Percentiles rank a stretch among this genome's conserved stretches.
Evolutionary conservation across 1,140 invertebrate species (phyloP).

Genomic region (Meloidogyne hapla): DNA sequence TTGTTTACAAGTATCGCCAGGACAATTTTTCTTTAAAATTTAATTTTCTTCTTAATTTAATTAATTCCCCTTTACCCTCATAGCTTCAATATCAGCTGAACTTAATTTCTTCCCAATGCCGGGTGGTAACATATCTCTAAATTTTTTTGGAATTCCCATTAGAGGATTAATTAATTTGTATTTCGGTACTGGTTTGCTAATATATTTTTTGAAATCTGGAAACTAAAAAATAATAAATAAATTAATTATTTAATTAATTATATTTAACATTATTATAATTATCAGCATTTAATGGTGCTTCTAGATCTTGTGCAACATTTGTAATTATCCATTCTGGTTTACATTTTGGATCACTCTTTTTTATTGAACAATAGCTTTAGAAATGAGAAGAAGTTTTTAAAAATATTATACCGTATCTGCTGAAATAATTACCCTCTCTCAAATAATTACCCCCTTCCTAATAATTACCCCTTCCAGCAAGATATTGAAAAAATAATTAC

Average conservation of each 20-base stretch:
- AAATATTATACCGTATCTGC: no score
- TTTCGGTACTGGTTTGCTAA: not conserved
- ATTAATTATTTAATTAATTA: not conserved
- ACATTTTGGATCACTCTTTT: not conserved
- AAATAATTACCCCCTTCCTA: no score
- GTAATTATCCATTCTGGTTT: not conserved
- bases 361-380: slow-evolving; percentile 12
- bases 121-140: not conserved
- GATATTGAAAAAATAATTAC: no score
- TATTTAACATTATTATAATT: not conserved
- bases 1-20: not conserved
- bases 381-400: no score
- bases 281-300: not conserved
- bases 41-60: no score
- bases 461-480: no score
- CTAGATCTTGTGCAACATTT: not conserved
- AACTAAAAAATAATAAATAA: not conserved
- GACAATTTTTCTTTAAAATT: not conserved
- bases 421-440: no score
- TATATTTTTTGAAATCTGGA: not conserved
- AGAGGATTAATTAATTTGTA: not conserved
- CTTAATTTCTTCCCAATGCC: not conserved
- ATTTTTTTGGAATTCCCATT: not conserved
- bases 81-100: not conserved
- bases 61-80: no score